These are phyloP conservation scores for Paradoxurus hermaphroditus DNA, from an alignment of 2,113 vertebrate species.

Conservation along the genomic window DNA sequence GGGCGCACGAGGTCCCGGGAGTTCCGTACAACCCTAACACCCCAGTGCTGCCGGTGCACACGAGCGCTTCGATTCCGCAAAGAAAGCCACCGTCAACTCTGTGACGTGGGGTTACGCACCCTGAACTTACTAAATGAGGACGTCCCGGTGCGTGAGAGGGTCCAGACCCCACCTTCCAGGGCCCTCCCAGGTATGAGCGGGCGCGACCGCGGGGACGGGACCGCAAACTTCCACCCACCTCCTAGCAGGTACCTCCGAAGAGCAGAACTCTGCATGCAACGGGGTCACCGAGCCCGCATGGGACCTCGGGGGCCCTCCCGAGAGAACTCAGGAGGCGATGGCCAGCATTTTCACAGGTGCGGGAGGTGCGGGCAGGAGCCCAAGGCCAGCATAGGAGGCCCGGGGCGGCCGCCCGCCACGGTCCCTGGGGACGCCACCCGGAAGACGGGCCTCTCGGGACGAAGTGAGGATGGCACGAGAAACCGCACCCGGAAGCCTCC, in stretches of 20 bases:
- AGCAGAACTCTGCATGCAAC: background rate
- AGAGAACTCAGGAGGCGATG: background rate
- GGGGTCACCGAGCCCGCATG: rapidly evolving
- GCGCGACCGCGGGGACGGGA: background rate
- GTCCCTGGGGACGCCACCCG: rapidly evolving
- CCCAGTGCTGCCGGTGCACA: background rate
- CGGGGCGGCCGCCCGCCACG: background rate
- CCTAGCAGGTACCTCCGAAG: rapidly evolving
- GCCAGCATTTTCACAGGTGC: rapidly evolving
- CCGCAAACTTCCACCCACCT: rapidly evolving
- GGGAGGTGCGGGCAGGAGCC: rapidly evolving
- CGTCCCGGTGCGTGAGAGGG: rapidly evolving
- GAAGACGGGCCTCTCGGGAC: background rate
- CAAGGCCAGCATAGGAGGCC: background rate
- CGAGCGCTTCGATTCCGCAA: background rate
- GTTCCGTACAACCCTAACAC: background rate
- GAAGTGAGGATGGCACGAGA: background rate
- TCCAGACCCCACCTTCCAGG: background rate
- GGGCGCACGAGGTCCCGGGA: background rate
- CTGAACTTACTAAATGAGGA: background rate
- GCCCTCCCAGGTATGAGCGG: rapidly evolving
- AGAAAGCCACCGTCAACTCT: background rate
- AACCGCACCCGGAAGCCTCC: background rate
- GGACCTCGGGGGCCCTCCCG: rapidly evolving
- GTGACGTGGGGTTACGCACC: background rate